phyloP scores from a whole-genome alignment of 2,888 invertebrate genomes.

The Drosophila koepferae region DNA sequence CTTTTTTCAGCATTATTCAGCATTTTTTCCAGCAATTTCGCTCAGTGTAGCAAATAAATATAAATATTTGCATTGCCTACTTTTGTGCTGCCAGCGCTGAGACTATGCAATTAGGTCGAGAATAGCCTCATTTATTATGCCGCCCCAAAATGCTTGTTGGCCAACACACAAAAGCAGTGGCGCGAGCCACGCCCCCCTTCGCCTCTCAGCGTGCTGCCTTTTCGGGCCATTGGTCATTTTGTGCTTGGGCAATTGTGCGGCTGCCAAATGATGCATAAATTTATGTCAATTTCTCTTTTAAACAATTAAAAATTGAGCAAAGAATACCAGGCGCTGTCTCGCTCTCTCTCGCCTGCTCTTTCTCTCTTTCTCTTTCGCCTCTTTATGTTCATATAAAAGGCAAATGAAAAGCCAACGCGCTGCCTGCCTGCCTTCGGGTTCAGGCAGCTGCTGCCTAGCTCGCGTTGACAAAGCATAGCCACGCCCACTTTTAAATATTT shows the following conservation, averaged over 20 bases:
- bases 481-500: slow-evolving; percentile 57
- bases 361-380: neutral
- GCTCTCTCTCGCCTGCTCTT: slow-evolving; percentile 10
- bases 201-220: neutral
- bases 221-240: slow-evolving; percentile 41
- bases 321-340: neutral
- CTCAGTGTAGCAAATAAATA: slow-evolving; percentile 35
- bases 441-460: neutral
- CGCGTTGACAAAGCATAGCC: slow-evolving; percentile 3
- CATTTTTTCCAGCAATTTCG: slow-evolving; percentile 9
- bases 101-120: slow-evolving; percentile 52
- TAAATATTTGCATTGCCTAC: slow-evolving; percentile 61
- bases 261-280: slow-evolving; percentile 67
- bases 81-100: slow-evolving; percentile 35
- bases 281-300: slow-evolving; percentile 71
- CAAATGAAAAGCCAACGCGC: slow-evolving; percentile 37
- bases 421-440: neutral
- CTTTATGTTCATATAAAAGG: slow-evolving; percentile 15
- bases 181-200: neutral
- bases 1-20: too few species aligned
- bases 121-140: slow-evolving; percentile 57
- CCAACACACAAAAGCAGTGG: slow-evolving; percentile 34
- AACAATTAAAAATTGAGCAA: slow-evolving; percentile 66
- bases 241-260: slow-evolving; percentile 31
- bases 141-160: slow-evolving; percentile 31